Base-by-base conservation (phyloP, 2,113 vertebrate species). In the Neodontobutis hainanensis region DNA sequence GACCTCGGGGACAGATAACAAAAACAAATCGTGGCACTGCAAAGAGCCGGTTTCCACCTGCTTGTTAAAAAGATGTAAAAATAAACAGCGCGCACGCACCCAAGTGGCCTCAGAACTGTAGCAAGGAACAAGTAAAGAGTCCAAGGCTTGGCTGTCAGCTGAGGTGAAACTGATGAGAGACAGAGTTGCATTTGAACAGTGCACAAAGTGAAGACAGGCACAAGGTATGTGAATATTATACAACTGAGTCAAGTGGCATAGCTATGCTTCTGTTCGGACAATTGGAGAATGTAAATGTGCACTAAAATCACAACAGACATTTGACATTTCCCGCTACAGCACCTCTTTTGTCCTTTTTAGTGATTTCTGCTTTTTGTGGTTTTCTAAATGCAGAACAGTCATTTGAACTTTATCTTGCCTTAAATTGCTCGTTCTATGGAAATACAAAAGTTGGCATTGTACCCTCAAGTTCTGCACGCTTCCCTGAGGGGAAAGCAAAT, bases 1-100 rank as follows among this genome's bases (percentile, higher is more conserved):
- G 68, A 85, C 76, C 78, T 59, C 51, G 36, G 70, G 70, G 82
- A 77, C 67, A 46, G 73, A 68, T 43, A 66, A 68, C 14, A 32
- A 69, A 70, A 78, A 78, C 58, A 75, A 73, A 75, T 65, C 40
- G 51, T 7, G 5, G 5, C 44, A 36, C 47, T 35, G 42, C 66
- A 70, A 71, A 74, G 46, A 56, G 14, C 47, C 35, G 62, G 65
- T 75, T 67, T 52, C 62, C 53, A 44, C 44, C 38, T 12, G 11
- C 53, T 44, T 27, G 67, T 73, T 62, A 46, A 0, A n/a, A 11
- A 53, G 56, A 68, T 70, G 12, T 56, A 49, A 68, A 65, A 62
- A 73, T 68, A 49, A 14, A 14, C 48, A 48, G 51, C 59, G 52
- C 63, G 35, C 53, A 11, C 9, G 10, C 50, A 62, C 40, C 5